Percentiles rank a stretch among this genome's conserved stretches.
phyloP scores from a whole-genome alignment of 2,113 vertebrate genomes.

The Python bivittatus region DNA sequence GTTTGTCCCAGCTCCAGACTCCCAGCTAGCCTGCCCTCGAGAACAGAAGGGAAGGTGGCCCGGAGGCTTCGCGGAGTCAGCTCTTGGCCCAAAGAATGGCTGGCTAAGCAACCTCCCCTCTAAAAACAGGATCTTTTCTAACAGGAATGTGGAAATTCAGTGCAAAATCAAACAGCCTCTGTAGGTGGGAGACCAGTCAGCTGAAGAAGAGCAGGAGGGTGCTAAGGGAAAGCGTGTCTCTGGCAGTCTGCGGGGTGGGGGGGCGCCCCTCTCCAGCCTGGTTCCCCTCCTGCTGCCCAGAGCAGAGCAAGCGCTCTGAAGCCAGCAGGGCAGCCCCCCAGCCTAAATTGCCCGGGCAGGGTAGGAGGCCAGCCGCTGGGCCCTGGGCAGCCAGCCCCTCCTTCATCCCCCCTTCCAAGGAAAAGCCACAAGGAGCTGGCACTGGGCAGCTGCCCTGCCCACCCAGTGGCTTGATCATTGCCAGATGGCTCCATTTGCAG shows the following conservation, averaged over 20 bases:
- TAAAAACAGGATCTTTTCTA: neutral
- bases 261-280: neutral
- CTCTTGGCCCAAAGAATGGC: neutral
- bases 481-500: slow-evolving; percentile 11
- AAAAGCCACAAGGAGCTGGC: neutral
- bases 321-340: neutral
- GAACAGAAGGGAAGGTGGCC: neutral
- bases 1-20: neutral
- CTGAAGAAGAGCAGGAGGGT: no score
- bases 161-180: neutral
- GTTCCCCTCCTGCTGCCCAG: neutral
- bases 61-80: neutral
- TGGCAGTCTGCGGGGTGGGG: neutral
- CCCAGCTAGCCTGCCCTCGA: neutral
- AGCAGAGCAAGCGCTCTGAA: neutral
- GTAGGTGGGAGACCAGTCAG: neutral
- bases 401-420: neutral
- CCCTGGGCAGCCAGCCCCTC: neutral
- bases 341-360: neutral
- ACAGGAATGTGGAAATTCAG: neutral
- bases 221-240: no score
- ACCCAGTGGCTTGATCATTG: neutral
- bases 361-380: neutral
- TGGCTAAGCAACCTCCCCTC: neutral
- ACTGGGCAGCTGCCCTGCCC: neutral